These are phyloP conservation scores for Triplophysa bombifrons DNA, from an alignment of 2,797 vertebrate genomes.

Conservation along the genomic window DNA sequence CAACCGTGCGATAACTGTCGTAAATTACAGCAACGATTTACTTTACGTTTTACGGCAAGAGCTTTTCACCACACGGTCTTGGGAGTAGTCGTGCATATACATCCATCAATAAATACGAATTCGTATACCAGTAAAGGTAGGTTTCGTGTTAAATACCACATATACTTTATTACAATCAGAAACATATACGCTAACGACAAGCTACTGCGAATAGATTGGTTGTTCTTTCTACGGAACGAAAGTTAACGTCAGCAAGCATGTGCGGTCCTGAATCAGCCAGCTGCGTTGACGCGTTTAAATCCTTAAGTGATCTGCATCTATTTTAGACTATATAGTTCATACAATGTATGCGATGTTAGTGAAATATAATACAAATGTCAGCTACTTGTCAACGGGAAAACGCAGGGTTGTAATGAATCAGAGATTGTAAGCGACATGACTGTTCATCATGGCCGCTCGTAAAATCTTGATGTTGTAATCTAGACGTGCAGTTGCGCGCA, in stretches of 20 bases:
- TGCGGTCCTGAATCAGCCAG: neutral
- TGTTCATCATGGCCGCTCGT: constrained; percentile 30
- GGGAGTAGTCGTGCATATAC: neutral
- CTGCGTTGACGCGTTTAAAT: constrained; percentile 12
- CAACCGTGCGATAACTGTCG: constrained; percentile 6
- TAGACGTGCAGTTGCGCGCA: neutral
- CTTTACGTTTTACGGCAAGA: constrained; percentile 43
- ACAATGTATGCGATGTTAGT: neutral
- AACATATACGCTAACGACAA: neutral
- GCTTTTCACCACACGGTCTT: neutral
- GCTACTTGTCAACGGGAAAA: neutral
- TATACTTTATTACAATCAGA: neutral
- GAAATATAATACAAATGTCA: neutral
- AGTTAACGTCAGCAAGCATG: constrained; percentile 11
- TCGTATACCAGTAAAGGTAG: constrained; percentile 5
- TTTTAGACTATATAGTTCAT: neutral
- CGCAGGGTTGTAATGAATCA: neutral
- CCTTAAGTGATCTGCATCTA: neutral
- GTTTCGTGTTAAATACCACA: neutral
- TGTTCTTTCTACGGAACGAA: neutral
- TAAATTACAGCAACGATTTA: neutral
- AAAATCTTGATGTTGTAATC: neutral
- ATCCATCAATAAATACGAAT: neutral
- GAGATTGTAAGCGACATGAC: neutral
- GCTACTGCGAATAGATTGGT: neutral